phyloP scores from a whole-genome alignment of 2,113 vertebrate species.

The Callipepla squamata region DNA sequence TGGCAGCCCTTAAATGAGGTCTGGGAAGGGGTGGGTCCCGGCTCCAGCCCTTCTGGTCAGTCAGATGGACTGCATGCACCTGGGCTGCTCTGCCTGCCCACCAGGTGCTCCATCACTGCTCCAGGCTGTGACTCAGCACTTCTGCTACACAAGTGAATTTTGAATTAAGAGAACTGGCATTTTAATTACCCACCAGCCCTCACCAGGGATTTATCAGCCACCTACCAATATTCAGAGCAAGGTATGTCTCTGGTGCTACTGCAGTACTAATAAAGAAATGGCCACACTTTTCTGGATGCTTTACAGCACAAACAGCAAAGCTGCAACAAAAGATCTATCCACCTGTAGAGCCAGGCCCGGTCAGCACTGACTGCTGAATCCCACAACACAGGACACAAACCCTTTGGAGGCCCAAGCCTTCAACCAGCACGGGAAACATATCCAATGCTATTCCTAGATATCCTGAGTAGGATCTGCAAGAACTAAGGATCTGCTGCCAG shows the following conservation, averaged over 20 bases:
- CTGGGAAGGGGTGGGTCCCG: no score
- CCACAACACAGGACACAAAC: not conserved
- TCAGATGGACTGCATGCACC: no score
- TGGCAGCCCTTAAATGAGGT: no score
- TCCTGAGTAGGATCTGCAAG: not conserved
- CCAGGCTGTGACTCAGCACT: no score
- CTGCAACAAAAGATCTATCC: not conserved
- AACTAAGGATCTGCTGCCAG: not conserved
- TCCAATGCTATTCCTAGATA: not conserved
- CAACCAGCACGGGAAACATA: not conserved
- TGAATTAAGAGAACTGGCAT: not conserved
- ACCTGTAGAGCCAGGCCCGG: not conserved
- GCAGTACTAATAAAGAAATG: not conserved
- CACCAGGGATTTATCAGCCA: not conserved
- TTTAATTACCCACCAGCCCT: not conserved
- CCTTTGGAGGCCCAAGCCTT: not conserved
- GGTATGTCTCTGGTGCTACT: not conserved
- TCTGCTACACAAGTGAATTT: not conserved
- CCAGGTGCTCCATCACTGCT: no score
- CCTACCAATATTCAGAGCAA: not conserved
- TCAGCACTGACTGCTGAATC: not conserved
- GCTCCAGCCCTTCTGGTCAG: no score
- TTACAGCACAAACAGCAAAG: not conserved
- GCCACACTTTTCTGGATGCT: rapidly evolving
- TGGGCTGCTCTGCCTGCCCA: no score